phyloP scores from a whole-genome alignment of 2,888 invertebrate species.

The Meta bourneti region DNA sequence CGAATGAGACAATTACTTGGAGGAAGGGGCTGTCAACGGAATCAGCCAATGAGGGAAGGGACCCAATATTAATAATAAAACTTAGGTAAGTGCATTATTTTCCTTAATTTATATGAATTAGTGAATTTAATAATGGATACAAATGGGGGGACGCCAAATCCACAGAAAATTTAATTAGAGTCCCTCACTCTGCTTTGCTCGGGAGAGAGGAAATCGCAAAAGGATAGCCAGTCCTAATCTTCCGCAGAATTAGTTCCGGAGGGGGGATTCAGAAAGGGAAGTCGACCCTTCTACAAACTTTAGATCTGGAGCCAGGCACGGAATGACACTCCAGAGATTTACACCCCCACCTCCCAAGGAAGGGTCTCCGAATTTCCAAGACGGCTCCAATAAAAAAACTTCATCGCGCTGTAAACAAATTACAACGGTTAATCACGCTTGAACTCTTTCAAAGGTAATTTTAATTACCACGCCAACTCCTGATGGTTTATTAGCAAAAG shows the following conservation, averaged over 20 bases:
- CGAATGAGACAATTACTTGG: no score
- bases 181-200: not conserved
- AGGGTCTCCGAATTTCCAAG: not conserved
- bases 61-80: conserved; percentile 29
- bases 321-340: conserved; percentile 25
- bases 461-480: not conserved
- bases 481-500: not conserved
- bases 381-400: not conserved
- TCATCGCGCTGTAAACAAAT: not conserved
- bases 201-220: conserved; percentile 6
- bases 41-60: not conserved
- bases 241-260: conserved; percentile 31
- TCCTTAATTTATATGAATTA: conserved; percentile 40
- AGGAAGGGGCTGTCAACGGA: not conserved
- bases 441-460: conserved; percentile 2
- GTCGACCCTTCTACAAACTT: not conserved
- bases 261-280: not conserved
- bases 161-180: conserved; percentile 39
- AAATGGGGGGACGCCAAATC: conserved; percentile 24
- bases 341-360: not conserved
- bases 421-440: not conserved
- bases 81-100: conserved; percentile 26
- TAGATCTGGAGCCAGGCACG: not conserved
- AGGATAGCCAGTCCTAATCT: not conserved
- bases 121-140: conserved; percentile 45